Evolutionary conservation across 2,113 vertebrate species (phyloP), one percentile per base, ranked within the genome.

Genomic region (Podilymbus podiceps): DNA sequence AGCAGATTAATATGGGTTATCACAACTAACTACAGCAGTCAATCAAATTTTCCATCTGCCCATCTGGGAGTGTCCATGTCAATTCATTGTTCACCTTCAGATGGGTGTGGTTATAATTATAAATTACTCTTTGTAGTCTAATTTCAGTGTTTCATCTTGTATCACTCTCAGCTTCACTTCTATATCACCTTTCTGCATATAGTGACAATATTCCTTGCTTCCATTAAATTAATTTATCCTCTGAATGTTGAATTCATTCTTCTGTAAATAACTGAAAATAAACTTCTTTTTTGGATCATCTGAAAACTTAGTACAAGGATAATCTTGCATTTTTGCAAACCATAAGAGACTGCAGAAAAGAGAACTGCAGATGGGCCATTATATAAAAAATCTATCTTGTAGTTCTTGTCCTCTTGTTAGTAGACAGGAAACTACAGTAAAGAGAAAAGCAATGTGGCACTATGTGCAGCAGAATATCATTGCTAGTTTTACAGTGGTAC

Each of bases 11-110:
- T 9, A 38, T 38, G 38, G 38, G 38, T 38, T 38, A 38, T 38
- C 38, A 38, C 77, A 89, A 60, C 46, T 72, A 73, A 88, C 67
- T 89, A 12, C 35, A 95, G 49, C 40, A 91, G 85, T 91, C 95
- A 95, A 63, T 84, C 60, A 88, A 52, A 88, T 84, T 80, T 97
- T 49, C 74, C 68, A 64, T 86, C 31, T 93, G 64, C 47, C 67
- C 25, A 47, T 73, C 53, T 78, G 67, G 67, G 62, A 94, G 85
- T 62, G 64, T 68, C 71, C 80, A 71, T 16, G 11, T 71, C 71
- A 95, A 9, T 60, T 82, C 71, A 67, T 56, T 53, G 63, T 67
- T 92, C 93, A 92, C 56, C 85, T 88, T 95, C 85, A 95, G 25
- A 58, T 83, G 52, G 85, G 33, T 38, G 74, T 85, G 52, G 18